Evolutionary conservation across 2,113 vertebrate species (phyloP).

Genomic region (Hystrix cristata): DNA sequence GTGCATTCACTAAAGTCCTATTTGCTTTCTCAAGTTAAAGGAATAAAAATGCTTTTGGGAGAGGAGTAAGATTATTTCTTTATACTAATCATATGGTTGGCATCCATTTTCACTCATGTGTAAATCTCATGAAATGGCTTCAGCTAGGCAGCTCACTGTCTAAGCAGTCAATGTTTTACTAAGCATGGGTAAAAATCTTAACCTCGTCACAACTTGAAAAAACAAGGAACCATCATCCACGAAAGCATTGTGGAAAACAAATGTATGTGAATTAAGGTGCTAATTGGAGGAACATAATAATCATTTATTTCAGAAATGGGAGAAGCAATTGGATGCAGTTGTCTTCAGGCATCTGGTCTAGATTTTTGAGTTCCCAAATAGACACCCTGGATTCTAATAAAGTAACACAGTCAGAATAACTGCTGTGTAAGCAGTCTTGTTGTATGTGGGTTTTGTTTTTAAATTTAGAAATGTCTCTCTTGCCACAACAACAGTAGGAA

Average conservation of each 20-base stretch:
- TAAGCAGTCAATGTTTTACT: slow-evolving; percentile 60
- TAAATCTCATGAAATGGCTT: slow-evolving; percentile 61
- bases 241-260: slow-evolving; percentile 57
- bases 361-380: slow-evolving; percentile 51
- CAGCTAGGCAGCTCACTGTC: slow-evolving; percentile 17
- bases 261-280: slow-evolving; percentile 61
- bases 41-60: background rate
- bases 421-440: slow-evolving; percentile 25
- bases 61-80: slow-evolving; percentile 50
- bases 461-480: slow-evolving; percentile 39
- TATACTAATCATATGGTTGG: slow-evolving; percentile 26
- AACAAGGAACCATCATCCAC: slow-evolving; percentile 29
- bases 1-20: background rate
- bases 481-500: background rate
- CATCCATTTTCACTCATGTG: slow-evolving; percentile 56
- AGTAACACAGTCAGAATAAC: slow-evolving; percentile 53
- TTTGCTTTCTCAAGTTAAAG: slow-evolving; percentile 62
- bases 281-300: slow-evolving; percentile 46
- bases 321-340: slow-evolving; percentile 60
- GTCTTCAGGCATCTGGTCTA: slow-evolving; percentile 55
- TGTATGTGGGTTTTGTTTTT: slow-evolving; percentile 39
- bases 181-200: slow-evolving; percentile 44
- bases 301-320: slow-evolving; percentile 61
- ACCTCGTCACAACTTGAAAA: slow-evolving; percentile 50
- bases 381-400: slow-evolving; percentile 70